phyloP scores from a whole-genome alignment of 1,140 invertebrate species.

The Sesamia nonagrioides region DNA sequence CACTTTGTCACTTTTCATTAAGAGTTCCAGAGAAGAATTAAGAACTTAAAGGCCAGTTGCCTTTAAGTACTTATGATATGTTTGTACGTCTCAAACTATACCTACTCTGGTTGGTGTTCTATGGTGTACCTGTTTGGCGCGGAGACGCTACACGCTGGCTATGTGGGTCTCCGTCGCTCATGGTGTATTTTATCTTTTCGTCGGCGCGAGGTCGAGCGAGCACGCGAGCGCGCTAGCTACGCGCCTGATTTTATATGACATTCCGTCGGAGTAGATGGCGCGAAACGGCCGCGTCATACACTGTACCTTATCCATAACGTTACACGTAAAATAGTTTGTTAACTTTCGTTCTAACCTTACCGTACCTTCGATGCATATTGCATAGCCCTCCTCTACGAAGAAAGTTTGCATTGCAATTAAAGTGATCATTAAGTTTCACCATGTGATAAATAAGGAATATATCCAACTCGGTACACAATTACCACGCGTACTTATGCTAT shows the following conservation, averaged over 20 bases:
- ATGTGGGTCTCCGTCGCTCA: slow-evolving; percentile 63
- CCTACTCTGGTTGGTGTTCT: background rate
- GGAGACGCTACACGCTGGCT: slow-evolving; percentile 1
- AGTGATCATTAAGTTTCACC: slow-evolving; percentile 48
- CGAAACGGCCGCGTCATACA: slow-evolving; percentile 67
- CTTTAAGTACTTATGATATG: background rate
- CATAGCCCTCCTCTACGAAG: slow-evolving; percentile 39
- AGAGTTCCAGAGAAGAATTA: background rate
- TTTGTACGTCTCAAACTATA: background rate
- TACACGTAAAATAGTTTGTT: slow-evolving; percentile 58
- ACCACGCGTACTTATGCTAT: slow-evolving; percentile 62
- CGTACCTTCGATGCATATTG: slow-evolving; percentile 25
- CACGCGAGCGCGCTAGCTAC: slow-evolving; percentile 45
- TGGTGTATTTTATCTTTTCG: slow-evolving; percentile 66
- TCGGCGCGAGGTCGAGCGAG: slow-evolving; percentile 52
- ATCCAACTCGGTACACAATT: slow-evolving; percentile 59
- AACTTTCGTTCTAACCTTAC: slow-evolving; percentile 67
- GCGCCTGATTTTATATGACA: slow-evolving; percentile 60
- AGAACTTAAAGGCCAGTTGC: too few relatives aligned
- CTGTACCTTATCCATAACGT: slow-evolving; percentile 50
- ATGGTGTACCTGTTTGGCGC: background rate
- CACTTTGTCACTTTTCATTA: slow-evolving; percentile 2
- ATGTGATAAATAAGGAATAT: slow-evolving; percentile 54
- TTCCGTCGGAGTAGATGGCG: slow-evolving; percentile 69
- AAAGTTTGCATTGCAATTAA: slow-evolving; percentile 34